Conservation (phyloP, 2,113 vertebrate species). For the Pipa parva region DNA sequence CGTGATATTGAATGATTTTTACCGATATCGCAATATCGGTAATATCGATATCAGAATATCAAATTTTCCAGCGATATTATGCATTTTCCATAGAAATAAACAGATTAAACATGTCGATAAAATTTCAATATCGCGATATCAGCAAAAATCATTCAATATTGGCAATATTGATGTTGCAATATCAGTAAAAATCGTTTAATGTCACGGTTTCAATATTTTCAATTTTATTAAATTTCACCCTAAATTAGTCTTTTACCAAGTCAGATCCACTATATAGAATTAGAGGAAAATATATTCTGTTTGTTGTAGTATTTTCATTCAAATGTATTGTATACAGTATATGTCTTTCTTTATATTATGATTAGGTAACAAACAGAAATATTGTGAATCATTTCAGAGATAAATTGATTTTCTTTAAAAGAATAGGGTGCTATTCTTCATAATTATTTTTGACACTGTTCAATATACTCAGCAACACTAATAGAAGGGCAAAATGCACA, state of each 20-base stretch:
- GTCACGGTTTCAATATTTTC: too few species aligned
- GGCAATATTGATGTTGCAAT: too few species aligned
- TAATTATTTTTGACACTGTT: slow-evolving; percentile 37
- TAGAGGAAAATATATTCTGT: background rate
- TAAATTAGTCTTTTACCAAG: background rate
- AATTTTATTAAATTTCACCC: too few species aligned
- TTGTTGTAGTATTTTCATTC: background rate
- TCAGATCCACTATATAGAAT: background rate
- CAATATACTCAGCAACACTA: slow-evolving; percentile 10
- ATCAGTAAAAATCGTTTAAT: too few species aligned
- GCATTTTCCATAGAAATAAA: too few species aligned
- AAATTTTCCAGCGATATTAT: too few species aligned
- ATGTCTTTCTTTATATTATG: slow-evolving; percentile 10
- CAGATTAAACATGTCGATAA: too few species aligned
- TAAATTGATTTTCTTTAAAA: slow-evolving; percentile 8
- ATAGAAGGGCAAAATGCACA: slow-evolving; percentile 20
- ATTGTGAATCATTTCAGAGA: background rate
- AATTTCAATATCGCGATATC: too few species aligned
- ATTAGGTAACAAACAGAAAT: slow-evolving; percentile 3
- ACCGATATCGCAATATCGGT: too few species aligned
- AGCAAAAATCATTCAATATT: too few species aligned
- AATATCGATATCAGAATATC: too few species aligned
- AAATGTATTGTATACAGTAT: background rate
- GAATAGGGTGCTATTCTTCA: slow-evolving; percentile 26
- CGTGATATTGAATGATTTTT: too few species aligned